Evolutionary conservation across 2,113 vertebrate genomes (phyloP), one percentile per base, ranked within the genome.

Genomic region (Mola mola): DNA sequence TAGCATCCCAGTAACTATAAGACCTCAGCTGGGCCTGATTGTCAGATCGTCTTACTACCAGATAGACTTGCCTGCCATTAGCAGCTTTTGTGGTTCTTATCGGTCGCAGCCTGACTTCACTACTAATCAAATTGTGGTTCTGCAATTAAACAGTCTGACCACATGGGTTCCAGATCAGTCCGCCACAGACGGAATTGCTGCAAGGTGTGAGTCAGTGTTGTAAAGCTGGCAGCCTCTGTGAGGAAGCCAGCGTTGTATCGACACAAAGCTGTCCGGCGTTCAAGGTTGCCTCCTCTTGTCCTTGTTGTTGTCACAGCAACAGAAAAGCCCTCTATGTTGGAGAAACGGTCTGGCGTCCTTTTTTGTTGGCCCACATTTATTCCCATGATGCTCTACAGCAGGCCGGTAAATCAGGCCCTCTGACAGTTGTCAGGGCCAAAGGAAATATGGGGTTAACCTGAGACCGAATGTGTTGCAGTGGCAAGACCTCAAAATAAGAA

Each of bases 251-350:
- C 62, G 66, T 76, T 87, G 49, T 72, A 75, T 79, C 28, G 67
- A 78, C 75, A 83, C 78, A 84, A 82, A 82, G 66, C 75, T 75
- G 73, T 79, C 74, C 63, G 12, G 51, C 43, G 5, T 77, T 73
- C 80, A 86, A 86, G 87, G 87, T 79, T 87, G 74, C 63, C 66
- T 85, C 62, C 64, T 81, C 72, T 76, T 76, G 78, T 81, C 69
- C 66, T 74, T 77, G 78, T 69, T 72, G 81, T 84, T 90, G 88
- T 87, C 85, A 89, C 77, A 87, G 83, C 82, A 89, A 87, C 87
- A 75, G 70, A 78, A 82, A 80, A 82, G 41, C 36, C 36, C 56
- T 73, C 40, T 21, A 74, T 77, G 66, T 60, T 69, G 21, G 22
- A 66, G 49, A 49, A 51, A 59, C 47, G 6, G 65, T 25, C 26